phyloP scores from a whole-genome alignment of 2,113 vertebrate genomes.

The Atrichornis clamosus region DNA sequence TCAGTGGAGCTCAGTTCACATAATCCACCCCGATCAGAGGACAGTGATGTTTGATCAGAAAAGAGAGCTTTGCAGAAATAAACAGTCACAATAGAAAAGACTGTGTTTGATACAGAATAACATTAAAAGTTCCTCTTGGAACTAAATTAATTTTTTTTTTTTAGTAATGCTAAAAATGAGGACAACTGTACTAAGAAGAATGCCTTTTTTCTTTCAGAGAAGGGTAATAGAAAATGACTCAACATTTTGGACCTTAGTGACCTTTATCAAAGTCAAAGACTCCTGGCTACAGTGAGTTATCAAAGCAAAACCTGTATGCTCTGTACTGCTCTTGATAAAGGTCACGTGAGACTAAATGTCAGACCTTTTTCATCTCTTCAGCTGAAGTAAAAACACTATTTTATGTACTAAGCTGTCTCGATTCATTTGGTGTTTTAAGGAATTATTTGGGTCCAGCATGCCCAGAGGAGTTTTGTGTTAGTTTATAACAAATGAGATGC shows the following conservation, averaged over 20 bases:
- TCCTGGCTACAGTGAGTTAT: slow-evolving; percentile 3
- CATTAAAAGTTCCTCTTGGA: slow-evolving; percentile 1
- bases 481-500: slow-evolving; percentile 18
- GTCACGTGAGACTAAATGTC: slow-evolving; percentile 57
- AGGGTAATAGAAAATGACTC: slow-evolving; percentile 38
- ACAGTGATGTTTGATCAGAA: neutral
- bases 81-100: neutral
- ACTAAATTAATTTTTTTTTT: neutral
- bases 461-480: slow-evolving; percentile 8
- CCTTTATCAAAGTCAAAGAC: slow-evolving; percentile 67
- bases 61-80: neutral
- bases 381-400: slow-evolving; percentile 40
- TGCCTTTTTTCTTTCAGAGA: slow-evolving; percentile 6
- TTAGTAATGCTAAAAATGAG: neutral
- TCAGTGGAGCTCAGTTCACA: neutral
- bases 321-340: slow-evolving; percentile 58
- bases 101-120: neutral
- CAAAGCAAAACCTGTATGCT: slow-evolving; percentile 35
- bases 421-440: slow-evolving; percentile 59
- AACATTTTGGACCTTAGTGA: slow-evolving; percentile 37
- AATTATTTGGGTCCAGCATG: neutral
- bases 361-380: slow-evolving; percentile 53
- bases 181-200: neutral
- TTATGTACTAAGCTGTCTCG: slow-evolving; percentile 44
- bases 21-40: neutral